Evolutionary conservation across 2,797 vertebrate species (phyloP).

Genomic region (Micromesistius poutassou): DNA sequence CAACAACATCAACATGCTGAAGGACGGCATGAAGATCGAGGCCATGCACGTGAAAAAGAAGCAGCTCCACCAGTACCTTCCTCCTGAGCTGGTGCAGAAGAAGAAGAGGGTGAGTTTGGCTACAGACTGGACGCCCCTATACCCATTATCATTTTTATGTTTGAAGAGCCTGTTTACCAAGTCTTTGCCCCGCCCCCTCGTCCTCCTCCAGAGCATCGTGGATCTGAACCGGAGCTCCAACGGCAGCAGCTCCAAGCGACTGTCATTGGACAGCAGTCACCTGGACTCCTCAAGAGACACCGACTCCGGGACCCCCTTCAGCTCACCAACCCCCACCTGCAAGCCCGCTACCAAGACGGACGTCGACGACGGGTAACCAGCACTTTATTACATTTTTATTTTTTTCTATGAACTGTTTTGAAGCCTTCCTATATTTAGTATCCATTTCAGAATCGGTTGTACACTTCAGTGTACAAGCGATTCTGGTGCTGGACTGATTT

Average conservation of each 20-base stretch:
- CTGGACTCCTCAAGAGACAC: slow-evolving; percentile 83
- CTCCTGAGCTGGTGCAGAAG: slow-evolving; percentile 87
- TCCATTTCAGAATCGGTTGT: no score
- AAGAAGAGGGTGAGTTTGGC: slow-evolving; percentile 84
- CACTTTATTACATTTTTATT: neutral
- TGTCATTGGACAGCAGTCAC: slow-evolving; percentile 81
- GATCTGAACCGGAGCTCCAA: slow-evolving; percentile 79
- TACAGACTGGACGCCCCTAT: no score
- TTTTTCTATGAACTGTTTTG: neutral
- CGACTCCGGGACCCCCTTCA: slow-evolving; percentile 77
- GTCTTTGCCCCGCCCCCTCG: neutral
- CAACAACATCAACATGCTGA: slow-evolving; percentile 91
- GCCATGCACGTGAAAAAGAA: slow-evolving; percentile 94
- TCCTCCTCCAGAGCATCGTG: slow-evolving; percentile 76
- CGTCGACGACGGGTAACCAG: slow-evolving; percentile 66
- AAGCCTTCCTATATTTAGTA: neutral
- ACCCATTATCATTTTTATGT: neutral
- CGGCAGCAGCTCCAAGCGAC: slow-evolving; percentile 78
- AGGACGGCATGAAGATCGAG: slow-evolving; percentile 96
- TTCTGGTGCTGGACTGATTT: no score
- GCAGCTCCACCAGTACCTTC: slow-evolving; percentile 92
- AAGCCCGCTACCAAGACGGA: slow-evolving; percentile 70
- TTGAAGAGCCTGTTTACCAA: neutral
- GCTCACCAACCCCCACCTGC: slow-evolving; percentile 66
- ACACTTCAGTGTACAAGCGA: no score